These are phyloP conservation scores for Cheracebus regulus DNA, from an alignment of 2,797 vertebrate species.

Conservation along the genomic window DNA sequence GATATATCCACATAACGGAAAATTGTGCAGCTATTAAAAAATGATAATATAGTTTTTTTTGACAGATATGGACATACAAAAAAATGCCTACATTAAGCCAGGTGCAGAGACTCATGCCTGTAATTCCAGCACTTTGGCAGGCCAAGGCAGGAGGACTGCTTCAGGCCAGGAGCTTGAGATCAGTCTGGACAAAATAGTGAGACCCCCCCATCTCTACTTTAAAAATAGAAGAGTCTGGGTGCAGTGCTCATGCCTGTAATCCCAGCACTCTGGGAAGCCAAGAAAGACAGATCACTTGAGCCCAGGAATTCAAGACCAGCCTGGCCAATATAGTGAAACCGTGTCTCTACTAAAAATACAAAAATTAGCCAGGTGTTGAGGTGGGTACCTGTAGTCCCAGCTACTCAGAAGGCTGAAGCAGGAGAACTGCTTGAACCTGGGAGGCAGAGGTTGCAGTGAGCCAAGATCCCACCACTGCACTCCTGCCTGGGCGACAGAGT, in stretches of 20 bases:
- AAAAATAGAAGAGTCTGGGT: background rate
- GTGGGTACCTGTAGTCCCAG: background rate
- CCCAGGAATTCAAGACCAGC: background rate
- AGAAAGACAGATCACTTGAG: background rate
- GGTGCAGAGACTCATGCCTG: background rate
- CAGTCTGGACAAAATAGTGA: background rate
- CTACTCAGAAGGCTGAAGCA: background rate
- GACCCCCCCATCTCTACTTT: background rate
- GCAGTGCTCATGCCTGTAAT: background rate
- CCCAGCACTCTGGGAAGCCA: background rate
- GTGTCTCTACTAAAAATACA: background rate
- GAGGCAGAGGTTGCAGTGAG: background rate
- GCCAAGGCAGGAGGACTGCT: background rate
- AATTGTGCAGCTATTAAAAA: background rate
- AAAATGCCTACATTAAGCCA: background rate
- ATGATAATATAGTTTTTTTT: background rate
- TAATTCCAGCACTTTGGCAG: background rate
- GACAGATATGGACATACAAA: background rate
- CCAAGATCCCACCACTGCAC: background rate
- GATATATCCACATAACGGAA: background rate
- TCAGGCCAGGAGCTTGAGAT: background rate
- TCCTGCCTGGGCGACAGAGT: background rate
- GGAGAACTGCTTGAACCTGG: background rate
- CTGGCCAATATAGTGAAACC: background rate
- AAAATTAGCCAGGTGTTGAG: background rate